Evolutionary conservation across 2,113 vertebrate genomes (phyloP), one percentile per base, ranked within the genome.

Genomic region (Oreochromis niloticus): DNA sequence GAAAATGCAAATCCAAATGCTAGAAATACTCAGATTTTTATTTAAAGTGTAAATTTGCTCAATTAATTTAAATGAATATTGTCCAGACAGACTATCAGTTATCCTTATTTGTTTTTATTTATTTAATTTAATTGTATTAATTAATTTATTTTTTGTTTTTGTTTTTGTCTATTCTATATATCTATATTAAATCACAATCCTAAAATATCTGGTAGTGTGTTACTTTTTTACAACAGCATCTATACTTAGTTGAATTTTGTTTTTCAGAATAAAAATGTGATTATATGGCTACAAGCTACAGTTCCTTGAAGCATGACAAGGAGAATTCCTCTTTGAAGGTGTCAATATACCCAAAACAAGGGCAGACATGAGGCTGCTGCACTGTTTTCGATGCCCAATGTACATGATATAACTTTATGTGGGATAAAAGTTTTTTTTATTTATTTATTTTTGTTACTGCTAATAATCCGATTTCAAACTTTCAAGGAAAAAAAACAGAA

Each of bases 71-170:
- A 73, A 73, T 43, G 8, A 46, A 46, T 46, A 22, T 46, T 24
- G 22, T 27, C 5, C 39, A 43, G 24, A 24, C 2, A 46, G 8
- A 27, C 66, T 6, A n/a, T 43, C 19, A 14, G 36, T 71, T 71
- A 41, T 16, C 39, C 4, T 71, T 24, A 14, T 71, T 71, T 43
- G 13, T 73, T 73, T 46, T 73, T 73, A 24, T 46, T 17, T 46
- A 73, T 73, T 27, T 13, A 0, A 66, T 66, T 10, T 66, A 39
- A 39, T 66, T 66, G 19, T 13, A 66, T 66, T 66, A 0, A 39
- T 39, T 13, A 0, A 66, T 22, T 36, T 0, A 39, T 7, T 39
- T n/a, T 12, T 12, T 39, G 10, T 17, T 39, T 39, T 66, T 66
- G 61, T 7, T 66, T 66, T 66, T 8, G 34, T 66, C 34, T 66